These are phyloP conservation scores for Dicentrarchus labrax DNA, from an alignment of 2,113 vertebrate species.

Conservation along the genomic window DNA sequence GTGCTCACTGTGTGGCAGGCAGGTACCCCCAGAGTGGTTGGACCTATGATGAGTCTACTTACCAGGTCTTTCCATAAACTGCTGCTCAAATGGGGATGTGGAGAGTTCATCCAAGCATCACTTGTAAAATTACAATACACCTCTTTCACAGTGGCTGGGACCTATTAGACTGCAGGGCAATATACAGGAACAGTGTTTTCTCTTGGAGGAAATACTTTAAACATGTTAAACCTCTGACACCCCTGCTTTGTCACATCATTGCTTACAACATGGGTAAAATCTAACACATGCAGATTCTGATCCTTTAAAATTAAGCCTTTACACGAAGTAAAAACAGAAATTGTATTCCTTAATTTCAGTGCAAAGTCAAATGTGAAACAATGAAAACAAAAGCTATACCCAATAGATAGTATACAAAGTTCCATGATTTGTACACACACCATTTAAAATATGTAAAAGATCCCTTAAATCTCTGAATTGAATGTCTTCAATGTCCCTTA, in stretches of 20 bases:
- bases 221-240: neutral
- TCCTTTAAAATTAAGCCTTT: neutral
- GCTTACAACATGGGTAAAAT: neutral
- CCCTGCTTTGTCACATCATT: neutral
- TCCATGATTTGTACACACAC: neutral
- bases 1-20: conserved; percentile 21
- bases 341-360: neutral
- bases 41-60: conserved; percentile 5
- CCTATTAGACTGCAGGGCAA: neutral
- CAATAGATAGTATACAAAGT: neutral
- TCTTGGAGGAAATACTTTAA: neutral
- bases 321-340: neutral
- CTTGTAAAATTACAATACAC: conserved; percentile 1
- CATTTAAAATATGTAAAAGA: neutral
- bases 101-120: conserved; percentile 9
- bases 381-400: neutral
- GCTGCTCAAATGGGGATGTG: conserved; percentile 27
- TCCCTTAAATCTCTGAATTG: neutral
- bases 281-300: neutral
- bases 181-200: neutral
- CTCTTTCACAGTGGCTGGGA: conserved; percentile 6
- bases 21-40: conserved; percentile 21
- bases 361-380: neutral
- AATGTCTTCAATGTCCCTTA: neutral
- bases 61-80: conserved; percentile 58